Conservation (phyloP, 2,888 invertebrate species). For the Pollenia griseotomentosa region DNA sequence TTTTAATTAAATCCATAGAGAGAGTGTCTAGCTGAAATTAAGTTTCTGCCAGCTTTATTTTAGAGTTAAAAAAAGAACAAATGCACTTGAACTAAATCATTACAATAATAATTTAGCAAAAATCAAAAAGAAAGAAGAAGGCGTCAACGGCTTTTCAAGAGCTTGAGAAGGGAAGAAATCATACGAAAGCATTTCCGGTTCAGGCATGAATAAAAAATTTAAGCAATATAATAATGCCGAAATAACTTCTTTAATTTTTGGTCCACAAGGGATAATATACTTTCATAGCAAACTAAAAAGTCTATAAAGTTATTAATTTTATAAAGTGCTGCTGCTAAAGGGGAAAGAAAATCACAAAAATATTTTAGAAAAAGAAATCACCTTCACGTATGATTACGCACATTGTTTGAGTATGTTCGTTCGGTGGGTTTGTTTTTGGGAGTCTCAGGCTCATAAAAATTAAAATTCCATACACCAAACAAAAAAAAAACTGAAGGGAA, state of each 20-base stretch:
- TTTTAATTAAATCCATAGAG: slow-evolving; percentile 76
- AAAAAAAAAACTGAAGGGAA: slow-evolving; percentile 10
- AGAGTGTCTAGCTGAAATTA: slow-evolving; percentile 66
- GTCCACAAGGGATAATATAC: slow-evolving; percentile 17
- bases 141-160: slow-evolving; percentile 58
- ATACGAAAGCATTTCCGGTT: slow-evolving; percentile 81
- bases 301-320: slow-evolving; percentile 82
- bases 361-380: slow-evolving; percentile 67
- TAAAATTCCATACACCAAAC: slow-evolving; percentile 79
- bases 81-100: slow-evolving; percentile 72
- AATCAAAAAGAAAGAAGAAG: slow-evolving; percentile 25
- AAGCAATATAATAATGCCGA: slow-evolving; percentile 37
- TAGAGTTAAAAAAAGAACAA: slow-evolving; percentile 42
- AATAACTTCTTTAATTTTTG: slow-evolving; percentile 42
- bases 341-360: slow-evolving; percentile 64
- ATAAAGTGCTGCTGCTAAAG: slow-evolving; percentile 80
- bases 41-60: slow-evolving; percentile 54
- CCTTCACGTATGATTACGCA: slow-evolving; percentile 82
- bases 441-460: slow-evolving; percentile 75
- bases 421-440: slow-evolving; percentile 44
- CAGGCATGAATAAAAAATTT: slow-evolving; percentile 71
- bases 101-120: slow-evolving; percentile 45
- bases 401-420: slow-evolving; percentile 80
- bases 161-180: slow-evolving; percentile 57
- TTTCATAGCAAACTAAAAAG: slow-evolving; percentile 69